phyloP scores from a whole-genome alignment of 2,113 vertebrate genomes.

The Phyllostomus hastatus region DNA sequence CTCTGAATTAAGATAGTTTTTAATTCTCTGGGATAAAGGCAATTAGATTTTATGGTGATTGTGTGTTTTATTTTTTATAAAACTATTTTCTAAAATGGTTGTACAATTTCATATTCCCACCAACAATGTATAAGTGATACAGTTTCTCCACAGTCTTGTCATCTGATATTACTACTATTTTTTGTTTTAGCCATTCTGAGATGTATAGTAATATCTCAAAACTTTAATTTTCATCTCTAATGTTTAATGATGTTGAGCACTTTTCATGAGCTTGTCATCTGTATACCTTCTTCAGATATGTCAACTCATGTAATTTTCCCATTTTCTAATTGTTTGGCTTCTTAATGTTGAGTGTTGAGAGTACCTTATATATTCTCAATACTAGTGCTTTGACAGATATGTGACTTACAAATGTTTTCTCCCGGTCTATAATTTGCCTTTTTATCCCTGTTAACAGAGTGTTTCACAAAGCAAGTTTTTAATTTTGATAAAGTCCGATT shows the following conservation, averaged over 20 bases:
- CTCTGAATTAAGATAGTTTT: not conserved
- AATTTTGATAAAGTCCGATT: not conserved
- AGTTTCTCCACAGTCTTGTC: not conserved
- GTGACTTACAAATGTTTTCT: conserved; percentile 6
- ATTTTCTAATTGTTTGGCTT: conserved; percentile 11
- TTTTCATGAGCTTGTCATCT: not conserved
- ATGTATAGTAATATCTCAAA: not conserved
- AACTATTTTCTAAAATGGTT: not conserved
- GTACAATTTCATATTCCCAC: not conserved
- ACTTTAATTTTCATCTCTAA: conserved; percentile 3
- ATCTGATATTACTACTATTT: not conserved
- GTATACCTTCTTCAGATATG: not conserved
- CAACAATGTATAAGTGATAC: not conserved
- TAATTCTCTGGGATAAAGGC: not conserved
- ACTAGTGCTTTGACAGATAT: not conserved
- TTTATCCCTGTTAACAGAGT: not conserved
- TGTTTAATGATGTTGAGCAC: not conserved
- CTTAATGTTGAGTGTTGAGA: not conserved
- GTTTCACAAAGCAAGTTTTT: conserved; percentile 26
- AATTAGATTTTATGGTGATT: not conserved
- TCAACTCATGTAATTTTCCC: not conserved
- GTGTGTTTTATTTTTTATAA: not conserved
- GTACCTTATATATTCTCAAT: not conserved
- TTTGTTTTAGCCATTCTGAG: not conserved
- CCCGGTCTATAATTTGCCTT: not conserved